Percentiles rank a stretch among this genome's conserved stretches.
Conservation (phyloP, 1,140 invertebrate genomes). For the Trialeurodes vaporariorum region DNA sequence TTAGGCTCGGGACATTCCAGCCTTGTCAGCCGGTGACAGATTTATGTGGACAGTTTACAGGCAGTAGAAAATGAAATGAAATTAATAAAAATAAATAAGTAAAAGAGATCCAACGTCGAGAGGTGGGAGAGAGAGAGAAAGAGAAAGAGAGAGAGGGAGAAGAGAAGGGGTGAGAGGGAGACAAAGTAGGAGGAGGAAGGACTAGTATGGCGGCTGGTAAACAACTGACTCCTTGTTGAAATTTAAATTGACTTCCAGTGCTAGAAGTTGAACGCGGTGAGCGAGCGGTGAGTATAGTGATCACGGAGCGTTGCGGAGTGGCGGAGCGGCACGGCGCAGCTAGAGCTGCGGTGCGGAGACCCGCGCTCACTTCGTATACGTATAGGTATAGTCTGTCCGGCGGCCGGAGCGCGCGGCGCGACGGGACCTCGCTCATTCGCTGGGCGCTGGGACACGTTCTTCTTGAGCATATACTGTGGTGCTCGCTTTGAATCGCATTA, state of each 20-base stretch:
- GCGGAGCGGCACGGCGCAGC: background rate
- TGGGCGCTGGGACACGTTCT: background rate
- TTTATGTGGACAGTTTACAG: background rate
- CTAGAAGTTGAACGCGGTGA: background rate
- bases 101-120: background rate
- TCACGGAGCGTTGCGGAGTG: background rate
- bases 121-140: too few species aligned
- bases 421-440: too few species aligned
- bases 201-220: background rate
- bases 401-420: too few species aligned
- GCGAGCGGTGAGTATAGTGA: background rate
- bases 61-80: background rate
- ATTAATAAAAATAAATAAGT: slow-evolving; percentile 1
- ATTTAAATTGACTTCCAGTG: background rate
- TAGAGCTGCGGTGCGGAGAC: too few species aligned
- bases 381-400: too few species aligned
- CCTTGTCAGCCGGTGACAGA: background rate
- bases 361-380: too few species aligned
- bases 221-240: background rate
- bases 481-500: background rate
- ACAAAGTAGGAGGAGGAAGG: background rate
- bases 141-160: background rate
- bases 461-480: too few species aligned
- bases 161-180: background rate
- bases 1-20: background rate